phyloP scores from a whole-genome alignment of 2,888 invertebrate genomes.

The Allolobophora icterica region DNA sequence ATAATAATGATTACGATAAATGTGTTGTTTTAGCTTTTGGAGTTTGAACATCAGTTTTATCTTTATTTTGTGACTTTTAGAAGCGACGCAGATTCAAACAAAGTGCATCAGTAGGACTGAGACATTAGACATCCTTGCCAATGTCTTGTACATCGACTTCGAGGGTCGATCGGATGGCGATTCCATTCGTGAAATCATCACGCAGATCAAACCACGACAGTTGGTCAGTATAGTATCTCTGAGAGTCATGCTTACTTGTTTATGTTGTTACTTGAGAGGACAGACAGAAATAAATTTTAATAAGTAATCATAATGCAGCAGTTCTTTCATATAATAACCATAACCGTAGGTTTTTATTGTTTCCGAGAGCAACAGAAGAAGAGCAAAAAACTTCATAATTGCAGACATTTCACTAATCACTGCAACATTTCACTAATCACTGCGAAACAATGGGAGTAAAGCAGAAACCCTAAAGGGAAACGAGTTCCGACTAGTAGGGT shows the following conservation, averaged over 20 bases:
- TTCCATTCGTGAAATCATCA: constrained; percentile 76
- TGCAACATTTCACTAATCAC: no score
- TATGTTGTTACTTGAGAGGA: not conserved
- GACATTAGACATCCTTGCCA: constrained; percentile 80
- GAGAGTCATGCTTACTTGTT: not conserved
- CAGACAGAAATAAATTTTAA: not conserved
- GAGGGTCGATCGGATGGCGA: constrained; percentile 81
- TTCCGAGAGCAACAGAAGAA: no score
- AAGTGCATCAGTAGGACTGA: constrained; percentile 82
- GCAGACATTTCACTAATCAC: no score
- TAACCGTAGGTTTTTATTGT: not conserved
- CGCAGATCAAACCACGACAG: constrained; percentile 77
- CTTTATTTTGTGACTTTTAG: not conserved
- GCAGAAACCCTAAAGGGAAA: no score
- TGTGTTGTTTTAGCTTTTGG: not conserved
- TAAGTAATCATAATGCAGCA: no score
- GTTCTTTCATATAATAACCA: not conserved
- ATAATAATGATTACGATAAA: no score
- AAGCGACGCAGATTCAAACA: constrained; percentile 78
- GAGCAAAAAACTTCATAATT: no score
- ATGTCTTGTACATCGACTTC: constrained; percentile 92
- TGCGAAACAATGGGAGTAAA: no score
- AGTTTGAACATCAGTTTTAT: not conserved
- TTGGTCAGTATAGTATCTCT: constrained; percentile 68
- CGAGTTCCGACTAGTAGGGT: no score